Conservation (phyloP, 2,797 vertebrate species). For the Chrysocyon brachyurus region DNA sequence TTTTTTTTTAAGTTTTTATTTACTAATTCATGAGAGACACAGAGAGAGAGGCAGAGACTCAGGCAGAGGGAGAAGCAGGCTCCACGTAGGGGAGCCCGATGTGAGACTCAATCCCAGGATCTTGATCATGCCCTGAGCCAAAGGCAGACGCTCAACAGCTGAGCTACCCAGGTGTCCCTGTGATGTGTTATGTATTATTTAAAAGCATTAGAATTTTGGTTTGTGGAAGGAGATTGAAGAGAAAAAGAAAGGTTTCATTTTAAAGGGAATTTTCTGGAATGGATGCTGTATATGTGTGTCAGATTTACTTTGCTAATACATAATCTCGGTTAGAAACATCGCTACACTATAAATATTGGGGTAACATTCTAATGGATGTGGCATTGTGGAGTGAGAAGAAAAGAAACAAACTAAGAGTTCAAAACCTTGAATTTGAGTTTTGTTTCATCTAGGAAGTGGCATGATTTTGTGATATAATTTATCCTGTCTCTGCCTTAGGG, state of each 20-base stretch:
- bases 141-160: too few relatives aligned
- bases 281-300: background rate
- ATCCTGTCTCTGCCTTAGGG: background rate
- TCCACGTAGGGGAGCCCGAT: too few relatives aligned
- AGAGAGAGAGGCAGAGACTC: too few relatives aligned
- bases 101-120: too few relatives aligned
- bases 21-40: too few relatives aligned
- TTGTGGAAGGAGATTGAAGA: background rate
- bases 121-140: too few relatives aligned
- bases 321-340: background rate
- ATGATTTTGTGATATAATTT: background rate
- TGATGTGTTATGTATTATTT: background rate
- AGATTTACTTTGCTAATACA: background rate
- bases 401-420: background rate
- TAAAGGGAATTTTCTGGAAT: constrained; percentile 28
- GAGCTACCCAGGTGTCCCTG: too few relatives aligned
- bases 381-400: background rate
- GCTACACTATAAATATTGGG: background rate
- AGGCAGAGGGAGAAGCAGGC: too few relatives aligned
- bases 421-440: constrained; percentile 40
- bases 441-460: constrained; percentile 28
- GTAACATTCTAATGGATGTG: background rate
- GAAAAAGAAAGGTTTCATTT: constrained; percentile 7
- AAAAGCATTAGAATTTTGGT: constrained; percentile 1
- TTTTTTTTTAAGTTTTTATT: background rate